Evolutionary conservation across 2,888 invertebrate genomes (phyloP), one percentile per base, ranked within the genome.

Genomic region (Caenorhabditis virilis): DNA sequence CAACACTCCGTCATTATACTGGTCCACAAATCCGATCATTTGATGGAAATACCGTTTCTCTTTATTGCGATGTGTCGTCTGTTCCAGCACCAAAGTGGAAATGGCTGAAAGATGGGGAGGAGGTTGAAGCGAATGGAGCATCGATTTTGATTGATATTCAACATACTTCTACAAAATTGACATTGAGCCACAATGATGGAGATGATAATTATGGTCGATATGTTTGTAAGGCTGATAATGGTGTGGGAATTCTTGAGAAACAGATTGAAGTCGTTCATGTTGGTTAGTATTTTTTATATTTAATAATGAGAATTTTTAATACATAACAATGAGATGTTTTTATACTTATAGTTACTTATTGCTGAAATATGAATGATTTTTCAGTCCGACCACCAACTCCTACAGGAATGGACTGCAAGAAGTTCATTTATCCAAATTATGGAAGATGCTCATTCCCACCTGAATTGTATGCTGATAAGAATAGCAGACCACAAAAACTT

Each of bases 11-110:
- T 1, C 59, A 69, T 18, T 67, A 59, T 33, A 64, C 67, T 33
- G 69, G 66, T 9, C 48, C 60, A 13, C 26, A 48, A 9, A 26
- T 72, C 5, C 62, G 76, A 13, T 69, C 73, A 4, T 68, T 51
- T 42, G 60, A 68, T 9, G 75, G 71, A 6, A 64, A 76, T 16
- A 56, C 60, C 1, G 62, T 69, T 6, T 48, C 59, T 0, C 52
- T 78, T 45, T 71, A 63, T 42, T 78, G 78, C 45, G 71, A 69
- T 16, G 76, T 68, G 3, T 68, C 72, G 1, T 74, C 77, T 13
- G 74, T 76, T 15, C 78, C 78, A 13, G 62, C 48, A 15, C 68
- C 76, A 7, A 61, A 54, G 22, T 77, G 72, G 74, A 57, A 45
- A 13, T 77, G 77, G 77, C 48, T 41, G 15, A 68, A 51, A 20